Percentiles rank a stretch among this genome's conserved stretches.
Evolutionary conservation across 1,140 invertebrate species (phyloP).

Genomic region (Episyrphus balteatus): DNA sequence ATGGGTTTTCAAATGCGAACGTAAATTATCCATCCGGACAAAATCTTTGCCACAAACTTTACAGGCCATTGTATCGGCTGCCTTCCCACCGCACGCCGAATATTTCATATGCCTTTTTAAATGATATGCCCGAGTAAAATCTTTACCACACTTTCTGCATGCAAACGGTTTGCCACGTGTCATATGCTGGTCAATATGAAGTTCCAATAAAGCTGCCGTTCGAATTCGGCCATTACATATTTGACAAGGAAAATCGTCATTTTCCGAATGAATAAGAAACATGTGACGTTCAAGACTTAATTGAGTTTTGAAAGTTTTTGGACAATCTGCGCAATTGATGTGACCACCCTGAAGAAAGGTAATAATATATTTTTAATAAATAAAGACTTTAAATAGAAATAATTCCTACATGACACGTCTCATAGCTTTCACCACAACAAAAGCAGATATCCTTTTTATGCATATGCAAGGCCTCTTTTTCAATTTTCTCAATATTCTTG

Average conservation of each 20-base stretch:
- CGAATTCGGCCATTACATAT: slow-evolving; percentile 34
- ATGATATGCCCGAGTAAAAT: slow-evolving; percentile 65
- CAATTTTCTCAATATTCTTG: slow-evolving; percentile 33
- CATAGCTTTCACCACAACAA: slow-evolving; percentile 32
- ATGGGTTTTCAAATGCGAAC: slow-evolving; percentile 63
- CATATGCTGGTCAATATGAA: slow-evolving; percentile 31
- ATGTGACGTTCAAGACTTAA: slow-evolving; percentile 33
- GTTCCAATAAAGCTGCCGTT: slow-evolving; percentile 20
- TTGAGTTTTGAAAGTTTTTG: slow-evolving; percentile 34
- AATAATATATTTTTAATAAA: background rate
- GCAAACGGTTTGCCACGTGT: slow-evolving; percentile 31
- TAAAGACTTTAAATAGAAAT: background rate
- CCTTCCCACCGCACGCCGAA: slow-evolving; percentile 56
- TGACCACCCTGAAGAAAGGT: slow-evolving; percentile 21
- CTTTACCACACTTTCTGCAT: slow-evolving; percentile 44
- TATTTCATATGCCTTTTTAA: slow-evolving; percentile 62
- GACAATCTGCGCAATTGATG: slow-evolving; percentile 35
- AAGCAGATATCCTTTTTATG: slow-evolving; percentile 33
- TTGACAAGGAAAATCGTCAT: slow-evolving; percentile 24
- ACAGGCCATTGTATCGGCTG: slow-evolving; percentile 28
- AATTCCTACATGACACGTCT: slow-evolving; percentile 31
- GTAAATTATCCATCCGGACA: slow-evolving; percentile 63
- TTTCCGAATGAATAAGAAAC: slow-evolving; percentile 31
- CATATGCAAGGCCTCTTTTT: slow-evolving; percentile 29
- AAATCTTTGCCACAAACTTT: slow-evolving; percentile 62